A percentile compares a stretch with the other conserved stretches of the same genome.
Evolutionary conservation across 2,113 vertebrate genomes (phyloP).

Genomic region (Lates calcarifer): DNA sequence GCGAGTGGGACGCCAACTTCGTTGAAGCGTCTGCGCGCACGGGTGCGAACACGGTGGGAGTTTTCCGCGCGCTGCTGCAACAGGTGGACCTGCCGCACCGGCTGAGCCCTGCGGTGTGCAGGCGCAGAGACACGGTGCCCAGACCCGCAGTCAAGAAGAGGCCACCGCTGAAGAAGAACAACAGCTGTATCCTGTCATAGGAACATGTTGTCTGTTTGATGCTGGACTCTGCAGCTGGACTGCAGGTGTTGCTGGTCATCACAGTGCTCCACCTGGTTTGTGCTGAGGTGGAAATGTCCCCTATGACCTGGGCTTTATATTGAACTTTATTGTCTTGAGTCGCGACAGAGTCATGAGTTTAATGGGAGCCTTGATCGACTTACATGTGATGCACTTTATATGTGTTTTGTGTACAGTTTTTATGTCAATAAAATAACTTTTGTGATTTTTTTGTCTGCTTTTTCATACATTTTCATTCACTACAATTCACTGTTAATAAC

Average conservation of each 20-base stretch:
- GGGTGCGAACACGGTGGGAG: slow-evolving; percentile 69
- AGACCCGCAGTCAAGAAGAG: slow-evolving; percentile 37
- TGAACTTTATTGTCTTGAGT: background rate
- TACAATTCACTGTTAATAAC: background rate
- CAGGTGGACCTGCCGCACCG: slow-evolving; percentile 71
- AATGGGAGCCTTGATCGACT: background rate
- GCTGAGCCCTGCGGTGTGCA: slow-evolving; percentile 67
- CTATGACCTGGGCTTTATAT: background rate
- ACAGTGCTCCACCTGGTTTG: background rate
- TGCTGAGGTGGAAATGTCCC: background rate
- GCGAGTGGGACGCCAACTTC: slow-evolving; percentile 76
- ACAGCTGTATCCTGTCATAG: slow-evolving; percentile 80
- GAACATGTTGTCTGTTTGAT: fast-evolving
- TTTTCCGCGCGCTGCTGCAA: slow-evolving; percentile 78
- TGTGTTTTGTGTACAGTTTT: background rate
- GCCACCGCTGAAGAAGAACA: slow-evolving; percentile 63
- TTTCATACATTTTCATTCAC: background rate
- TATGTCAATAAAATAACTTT: slow-evolving; percentile 39
- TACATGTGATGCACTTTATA: slow-evolving; percentile 16
- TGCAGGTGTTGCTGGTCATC: slow-evolving; percentile 19
- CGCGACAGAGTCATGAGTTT: background rate
- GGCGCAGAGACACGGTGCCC: slow-evolving; percentile 63
- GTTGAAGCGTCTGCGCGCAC: slow-evolving; percentile 82
- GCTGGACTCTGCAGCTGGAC: slow-evolving; percentile 45
- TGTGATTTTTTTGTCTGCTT: background rate